phyloP scores from a whole-genome alignment of 2,797 vertebrate genomes.

The Platalea minor region DNA sequence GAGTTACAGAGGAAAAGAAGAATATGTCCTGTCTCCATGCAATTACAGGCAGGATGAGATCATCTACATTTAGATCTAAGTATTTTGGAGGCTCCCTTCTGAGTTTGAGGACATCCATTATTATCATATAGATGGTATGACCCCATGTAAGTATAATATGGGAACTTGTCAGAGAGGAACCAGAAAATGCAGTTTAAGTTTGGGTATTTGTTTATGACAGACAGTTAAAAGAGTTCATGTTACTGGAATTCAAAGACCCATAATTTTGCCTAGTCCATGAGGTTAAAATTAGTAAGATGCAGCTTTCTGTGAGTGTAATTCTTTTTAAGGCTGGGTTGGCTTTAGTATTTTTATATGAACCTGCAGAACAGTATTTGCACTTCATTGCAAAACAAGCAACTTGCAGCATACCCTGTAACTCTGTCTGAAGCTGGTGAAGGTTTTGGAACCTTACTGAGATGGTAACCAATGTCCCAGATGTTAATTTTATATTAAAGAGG shows the following conservation, averaged over 20 bases:
- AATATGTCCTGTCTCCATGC: neutral
- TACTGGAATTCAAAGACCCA: neutral
- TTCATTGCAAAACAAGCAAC: neutral
- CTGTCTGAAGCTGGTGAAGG: neutral
- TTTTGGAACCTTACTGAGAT: neutral
- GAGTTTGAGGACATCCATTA: neutral
- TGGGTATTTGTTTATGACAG: neutral
- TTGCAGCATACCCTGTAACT: neutral
- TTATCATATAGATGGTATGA: neutral
- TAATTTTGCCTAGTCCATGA: neutral
- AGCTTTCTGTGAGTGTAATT: neutral
- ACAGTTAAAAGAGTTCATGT: neutral
- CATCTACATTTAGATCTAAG: neutral
- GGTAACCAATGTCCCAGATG: neutral
- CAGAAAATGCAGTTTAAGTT: constrained; percentile 28
- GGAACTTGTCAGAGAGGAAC: neutral
- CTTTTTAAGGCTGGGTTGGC: neutral
- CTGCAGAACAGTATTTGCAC: neutral
- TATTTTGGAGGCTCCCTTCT: neutral
- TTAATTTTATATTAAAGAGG: neutral
- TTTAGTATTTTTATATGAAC: neutral
- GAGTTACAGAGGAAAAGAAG: neutral
- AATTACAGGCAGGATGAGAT: neutral
- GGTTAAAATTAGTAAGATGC: neutral
- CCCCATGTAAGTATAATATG: neutral